A percentile compares a stretch with the other conserved stretches of the same genome.
Conservation (phyloP, 2,888 invertebrate species). For the Tyria jacobaeae region DNA sequence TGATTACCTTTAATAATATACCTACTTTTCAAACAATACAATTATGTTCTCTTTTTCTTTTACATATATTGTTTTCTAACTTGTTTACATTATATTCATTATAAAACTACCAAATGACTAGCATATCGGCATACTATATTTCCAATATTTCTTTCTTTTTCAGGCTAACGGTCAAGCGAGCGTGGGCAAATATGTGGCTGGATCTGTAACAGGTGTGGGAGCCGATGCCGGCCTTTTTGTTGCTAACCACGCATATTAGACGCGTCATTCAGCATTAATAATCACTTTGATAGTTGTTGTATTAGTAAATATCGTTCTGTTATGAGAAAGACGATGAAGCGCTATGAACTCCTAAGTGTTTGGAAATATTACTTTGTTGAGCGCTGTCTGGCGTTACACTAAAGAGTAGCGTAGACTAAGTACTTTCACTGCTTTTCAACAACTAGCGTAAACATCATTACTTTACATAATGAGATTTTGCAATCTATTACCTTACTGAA, state of each 20-base stretch:
- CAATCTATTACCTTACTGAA: neutral
- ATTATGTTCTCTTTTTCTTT: too few species aligned
- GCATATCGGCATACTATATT: neutral
- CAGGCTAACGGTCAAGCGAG: conserved; percentile 97
- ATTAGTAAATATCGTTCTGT: conserved; percentile 26
- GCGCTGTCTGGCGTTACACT: neutral
- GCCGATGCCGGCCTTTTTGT: conserved; percentile 96
- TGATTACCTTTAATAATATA: too few species aligned
- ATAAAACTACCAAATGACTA: neutral
- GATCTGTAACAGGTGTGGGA: conserved; percentile 94
- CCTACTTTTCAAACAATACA: too few species aligned
- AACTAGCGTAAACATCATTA: neutral
- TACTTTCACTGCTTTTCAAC: conserved; percentile 21
- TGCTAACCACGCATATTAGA: conserved; percentile 98
- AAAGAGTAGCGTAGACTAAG: neutral
- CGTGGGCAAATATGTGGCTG: conserved; percentile 95
- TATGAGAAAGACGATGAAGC: conserved; percentile 25
- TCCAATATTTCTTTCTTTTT: conserved; percentile 32
- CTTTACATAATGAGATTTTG: neutral
- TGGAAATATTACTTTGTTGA: neutral
- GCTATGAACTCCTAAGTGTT: conserved; percentile 27
- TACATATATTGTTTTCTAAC: too few species aligned
- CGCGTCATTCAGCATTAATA: conserved; percentile 35
- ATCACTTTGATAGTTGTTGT: conserved; percentile 36
- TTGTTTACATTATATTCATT: too few species aligned